Base-by-base conservation (phyloP, 1,140 invertebrate genomes). In the Bombus superbus region DNA sequence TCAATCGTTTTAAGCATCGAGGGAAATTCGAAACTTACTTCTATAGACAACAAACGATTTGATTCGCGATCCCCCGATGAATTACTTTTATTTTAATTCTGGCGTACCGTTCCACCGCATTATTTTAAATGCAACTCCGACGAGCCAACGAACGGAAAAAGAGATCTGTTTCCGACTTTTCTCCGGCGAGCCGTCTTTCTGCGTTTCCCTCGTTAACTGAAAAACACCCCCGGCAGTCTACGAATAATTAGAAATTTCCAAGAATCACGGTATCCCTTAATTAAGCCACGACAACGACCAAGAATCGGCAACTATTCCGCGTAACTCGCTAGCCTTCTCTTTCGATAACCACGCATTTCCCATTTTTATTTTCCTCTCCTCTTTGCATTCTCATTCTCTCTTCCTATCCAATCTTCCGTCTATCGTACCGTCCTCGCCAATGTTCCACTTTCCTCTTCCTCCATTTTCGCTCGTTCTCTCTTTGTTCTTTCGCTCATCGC, bases 281-380 rank as follows among this genome's bases (percentile, higher is more conserved):
- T 93, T 92, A 93, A 92, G 88, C 87, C 73, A 87, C 91, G 92
- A 93, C 90, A 92, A 90, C 91, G 90, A 90, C 82, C 90, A 88
- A 89, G 90, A 68, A 77, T n/a, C 64, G 32, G 64, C 47, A 6
- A 13, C 62, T 8, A 57, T 35, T 44, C 59, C 35, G 35, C n/a
- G 75, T 38, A 42, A n/a, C 74, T 74, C 75, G 13, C 25, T 28
- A 82, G 38, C 79, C 18, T 44, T 77, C 84, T 66, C 32, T 72
- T 83, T 83, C 87, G 81, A 88, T 88, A 88, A 80, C 76, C 59
- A 42, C 69, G 71, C 59, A 28, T 42, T 78, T 57, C 44, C 18
- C 35, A 57, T n/a, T 78, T 72, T 59, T 53, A n/a, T 72, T n/a
- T 38, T 59, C 68, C 38, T n/a, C n/a, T 44, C 10, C 9, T 53